These are phyloP conservation scores for Drosophila pullipes DNA, from an alignment of 2,888 invertebrate genomes.

Conservation along the genomic window DNA sequence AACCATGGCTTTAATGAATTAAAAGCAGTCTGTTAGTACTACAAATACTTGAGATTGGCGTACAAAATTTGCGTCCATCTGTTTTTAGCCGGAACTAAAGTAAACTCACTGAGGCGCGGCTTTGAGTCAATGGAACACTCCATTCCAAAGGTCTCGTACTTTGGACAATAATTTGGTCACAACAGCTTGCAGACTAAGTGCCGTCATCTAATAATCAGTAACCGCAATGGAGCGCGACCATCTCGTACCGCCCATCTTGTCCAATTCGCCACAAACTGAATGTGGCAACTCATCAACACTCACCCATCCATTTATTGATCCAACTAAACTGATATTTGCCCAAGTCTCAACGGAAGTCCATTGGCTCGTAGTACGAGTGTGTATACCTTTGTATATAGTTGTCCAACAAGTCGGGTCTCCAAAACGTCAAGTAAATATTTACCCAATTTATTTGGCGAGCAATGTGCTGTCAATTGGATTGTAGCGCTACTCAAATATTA, in stretches of 20 bases:
- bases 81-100: constrained; percentile 26
- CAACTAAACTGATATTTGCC: constrained; percentile 36
- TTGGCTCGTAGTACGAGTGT: constrained; percentile 1
- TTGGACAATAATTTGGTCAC: constrained; percentile 10
- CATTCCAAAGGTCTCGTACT: constrained; percentile 36
- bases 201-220: constrained; percentile 24
- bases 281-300: constrained; percentile 42
- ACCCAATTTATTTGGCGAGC: constrained; percentile 34
- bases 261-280: background rate
- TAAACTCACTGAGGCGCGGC: constrained; percentile 31
- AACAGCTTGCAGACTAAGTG: constrained; percentile 26
- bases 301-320: constrained; percentile 37
- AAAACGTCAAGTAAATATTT: constrained; percentile 36
- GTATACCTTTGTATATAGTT: constrained; percentile 6
- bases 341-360: constrained; percentile 42
- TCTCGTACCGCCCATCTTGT: constrained; percentile 12
- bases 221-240: constrained; percentile 51
- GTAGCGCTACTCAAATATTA: constrained; percentile 26
- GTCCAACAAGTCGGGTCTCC: constrained; percentile 35
- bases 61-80: constrained; percentile 1
- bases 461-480: constrained; percentile 37
- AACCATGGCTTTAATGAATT: background rate
- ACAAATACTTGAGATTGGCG: background rate
- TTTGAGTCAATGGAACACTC: constrained; percentile 15
- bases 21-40: background rate